Conservation (phyloP, 2,113 vertebrate genomes). For the Nettapus auritus region DNA sequence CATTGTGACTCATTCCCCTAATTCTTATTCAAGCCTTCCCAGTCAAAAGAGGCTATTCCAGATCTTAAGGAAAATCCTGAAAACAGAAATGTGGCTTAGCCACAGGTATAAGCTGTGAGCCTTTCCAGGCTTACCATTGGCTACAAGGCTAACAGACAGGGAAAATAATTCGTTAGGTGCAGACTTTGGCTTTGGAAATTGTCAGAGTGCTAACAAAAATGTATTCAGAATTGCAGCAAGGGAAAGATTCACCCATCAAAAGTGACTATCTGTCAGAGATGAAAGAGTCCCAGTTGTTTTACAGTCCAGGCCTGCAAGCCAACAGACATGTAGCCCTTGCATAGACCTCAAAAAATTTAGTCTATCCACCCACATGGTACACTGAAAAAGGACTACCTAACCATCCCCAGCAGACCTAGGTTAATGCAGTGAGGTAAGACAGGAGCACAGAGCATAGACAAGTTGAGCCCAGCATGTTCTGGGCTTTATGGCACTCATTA, state of each 20-base stretch:
- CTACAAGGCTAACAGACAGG: neutral
- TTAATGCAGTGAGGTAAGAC: neutral
- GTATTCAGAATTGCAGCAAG: neutral
- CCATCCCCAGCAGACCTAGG: neutral
- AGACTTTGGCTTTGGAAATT: neutral
- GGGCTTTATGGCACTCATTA: neutral
- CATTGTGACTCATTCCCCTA: neutral
- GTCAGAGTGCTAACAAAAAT: constrained; percentile 8
- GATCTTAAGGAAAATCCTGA: neutral
- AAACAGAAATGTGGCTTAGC: neutral
- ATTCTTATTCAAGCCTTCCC: neutral
- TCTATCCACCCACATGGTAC: neutral
- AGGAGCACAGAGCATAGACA: neutral
- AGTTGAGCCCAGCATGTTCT: neutral
- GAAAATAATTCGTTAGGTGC: neutral
- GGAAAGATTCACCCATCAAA: constrained; percentile 44
- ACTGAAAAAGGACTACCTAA: neutral
- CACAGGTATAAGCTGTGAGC: neutral
- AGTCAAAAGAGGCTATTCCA: neutral
- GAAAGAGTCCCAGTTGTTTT: constrained; percentile 24
- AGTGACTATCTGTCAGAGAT: constrained; percentile 59
- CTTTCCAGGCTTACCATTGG: neutral
- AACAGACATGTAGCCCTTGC: neutral
- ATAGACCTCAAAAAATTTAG: neutral
- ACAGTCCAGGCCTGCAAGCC: neutral